Evolutionary conservation across 1,140 invertebrate species (phyloP), one percentile per base, ranked within the genome.

Genomic region (Calycopis cecrops): DNA sequence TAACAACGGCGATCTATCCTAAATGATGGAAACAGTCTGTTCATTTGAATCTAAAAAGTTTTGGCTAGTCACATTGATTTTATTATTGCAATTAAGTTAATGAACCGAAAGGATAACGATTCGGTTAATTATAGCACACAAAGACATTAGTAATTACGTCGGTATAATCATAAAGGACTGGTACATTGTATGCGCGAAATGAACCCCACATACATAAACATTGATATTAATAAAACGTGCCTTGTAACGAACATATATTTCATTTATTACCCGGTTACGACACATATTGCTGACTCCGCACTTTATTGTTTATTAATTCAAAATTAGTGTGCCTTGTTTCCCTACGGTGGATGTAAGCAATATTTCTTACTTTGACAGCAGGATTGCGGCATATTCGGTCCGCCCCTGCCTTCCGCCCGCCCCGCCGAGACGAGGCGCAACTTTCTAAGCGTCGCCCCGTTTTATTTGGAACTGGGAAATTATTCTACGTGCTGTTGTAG

Each of bases 341-440:
- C 52, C 38, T 53, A 38, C 54, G 38, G 64, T 57, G 63, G 51
- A 55, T 57, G 48, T 50, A 38, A 56, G 69, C 73, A 71, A 83
- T 83, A 83, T 85, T 80, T 85, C 77, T 83, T 73, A 73, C 59
- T 81, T 79, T 80, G 79, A 80, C 77, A 77, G 69, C 58, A 57
- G 65, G 67, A 74, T 74, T 64, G 69, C 64, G 65, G 57, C 49
- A 61, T 35, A 52, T 52, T 52, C 38, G 52, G 11, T 55, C 62
- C 57, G 56, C 59, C 64, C 53, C 57, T 57, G 57, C 52, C 54
- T 28, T 28, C 61, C 62, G 48, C 44, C 48, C 55, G 52, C 59
- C 63, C 67, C 60, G 71, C 64, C 60, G 71, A 73, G 67, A 56
- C 69, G 65, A 71, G 69, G 75, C 69, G 65, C 65, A 79, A 83